Evolutionary conservation across 2,888 invertebrate genomes (phyloP).

Genomic region (Lottia gigantea): DNA sequence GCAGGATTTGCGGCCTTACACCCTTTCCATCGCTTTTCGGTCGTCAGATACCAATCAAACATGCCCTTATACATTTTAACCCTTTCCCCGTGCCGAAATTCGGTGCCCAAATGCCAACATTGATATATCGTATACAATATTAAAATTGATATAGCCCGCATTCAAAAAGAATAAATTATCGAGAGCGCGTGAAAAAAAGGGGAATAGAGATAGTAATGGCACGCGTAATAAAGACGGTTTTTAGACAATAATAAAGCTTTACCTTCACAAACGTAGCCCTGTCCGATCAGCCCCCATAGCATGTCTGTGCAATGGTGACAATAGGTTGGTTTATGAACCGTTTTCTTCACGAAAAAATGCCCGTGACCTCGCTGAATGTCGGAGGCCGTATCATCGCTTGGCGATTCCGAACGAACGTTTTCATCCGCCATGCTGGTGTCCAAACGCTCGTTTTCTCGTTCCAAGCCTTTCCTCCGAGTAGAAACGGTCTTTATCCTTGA

Average conservation of each 20-base stretch:
- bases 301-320: constrained; percentile 99
- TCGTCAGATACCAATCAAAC: background rate
- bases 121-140: constrained; percentile 19
- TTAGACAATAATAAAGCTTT: constrained; percentile 60
- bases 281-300: constrained; percentile 99
- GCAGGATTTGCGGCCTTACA: background rate
- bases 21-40: background rate
- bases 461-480: constrained; percentile 23
- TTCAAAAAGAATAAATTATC: constrained; percentile 9
- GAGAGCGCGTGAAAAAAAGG: constrained; percentile 11
- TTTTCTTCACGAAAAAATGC: constrained; percentile 99
- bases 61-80: background rate
- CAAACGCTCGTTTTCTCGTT: constrained; percentile 16
- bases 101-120: background rate
- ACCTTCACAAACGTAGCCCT: constrained; percentile 99
- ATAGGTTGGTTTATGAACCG: constrained; percentile 99
- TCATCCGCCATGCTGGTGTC: constrained; percentile 43
- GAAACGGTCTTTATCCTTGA: constrained; percentile 28
- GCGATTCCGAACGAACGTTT: constrained; percentile 43
- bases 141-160: constrained; percentile 24
- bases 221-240: constrained; percentile 7
- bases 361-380: constrained; percentile 71
- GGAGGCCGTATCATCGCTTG: constrained; percentile 39
- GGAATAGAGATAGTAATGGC: constrained; percentile 13
- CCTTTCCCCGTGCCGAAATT: background rate